phyloP scores from a whole-genome alignment of 2,113 vertebrate genomes.

The Marmota monax region DNA sequence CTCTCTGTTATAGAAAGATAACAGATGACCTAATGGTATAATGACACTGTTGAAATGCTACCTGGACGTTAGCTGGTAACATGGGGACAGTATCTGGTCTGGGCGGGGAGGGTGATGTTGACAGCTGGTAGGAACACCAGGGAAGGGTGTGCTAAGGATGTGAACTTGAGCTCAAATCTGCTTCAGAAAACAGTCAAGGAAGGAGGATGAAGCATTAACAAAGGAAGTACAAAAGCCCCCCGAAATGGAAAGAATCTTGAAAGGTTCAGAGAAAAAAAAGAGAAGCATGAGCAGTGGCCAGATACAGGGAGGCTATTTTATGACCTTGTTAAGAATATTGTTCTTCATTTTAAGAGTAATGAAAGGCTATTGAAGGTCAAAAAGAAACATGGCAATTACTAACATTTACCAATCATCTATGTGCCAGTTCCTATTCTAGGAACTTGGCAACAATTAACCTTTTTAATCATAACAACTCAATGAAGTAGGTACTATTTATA shows the following conservation, averaged over 20 bases:
- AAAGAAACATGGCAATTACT: neutral
- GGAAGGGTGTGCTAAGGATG: neutral
- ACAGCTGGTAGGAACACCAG: neutral
- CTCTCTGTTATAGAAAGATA: neutral
- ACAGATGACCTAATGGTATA: neutral
- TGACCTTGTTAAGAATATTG: neutral
- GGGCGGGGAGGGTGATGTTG: neutral
- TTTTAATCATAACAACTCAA: neutral
- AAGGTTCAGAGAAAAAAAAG: neutral
- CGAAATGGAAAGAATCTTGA: neutral
- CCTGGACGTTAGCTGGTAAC: neutral
- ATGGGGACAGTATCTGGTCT: rapidly evolving
- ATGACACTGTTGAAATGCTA: neutral
- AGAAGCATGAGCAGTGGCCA: neutral
- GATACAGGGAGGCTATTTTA: neutral
- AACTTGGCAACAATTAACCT: neutral
- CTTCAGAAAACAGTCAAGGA: neutral
- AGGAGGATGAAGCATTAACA: neutral
- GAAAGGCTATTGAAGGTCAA: neutral
- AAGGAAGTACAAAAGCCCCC: neutral
- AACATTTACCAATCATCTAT: neutral
- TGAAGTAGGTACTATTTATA: neutral
- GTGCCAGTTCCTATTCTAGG: neutral
- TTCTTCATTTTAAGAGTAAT: slow-evolving; percentile 36
- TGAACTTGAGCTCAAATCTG: neutral